Conservation (phyloP, 2,113 vertebrate genomes). For the Cettia cetti region DNA sequence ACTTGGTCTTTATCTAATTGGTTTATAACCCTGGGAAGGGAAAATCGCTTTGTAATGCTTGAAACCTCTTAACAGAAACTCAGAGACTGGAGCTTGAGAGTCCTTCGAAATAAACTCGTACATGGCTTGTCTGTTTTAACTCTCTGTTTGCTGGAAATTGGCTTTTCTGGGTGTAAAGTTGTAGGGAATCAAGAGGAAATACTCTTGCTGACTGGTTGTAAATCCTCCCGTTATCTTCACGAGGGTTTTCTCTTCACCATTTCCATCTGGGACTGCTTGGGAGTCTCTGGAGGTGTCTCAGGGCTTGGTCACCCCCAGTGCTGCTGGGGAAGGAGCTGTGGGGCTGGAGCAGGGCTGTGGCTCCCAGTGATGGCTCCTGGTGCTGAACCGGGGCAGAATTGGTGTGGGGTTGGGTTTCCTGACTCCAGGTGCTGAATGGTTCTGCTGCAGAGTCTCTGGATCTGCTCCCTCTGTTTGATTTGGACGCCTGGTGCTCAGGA, state of each 20-base stretch:
- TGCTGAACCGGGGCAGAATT: background rate
- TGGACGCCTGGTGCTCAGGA: background rate
- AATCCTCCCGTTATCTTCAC: background rate
- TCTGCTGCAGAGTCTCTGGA: background rate
- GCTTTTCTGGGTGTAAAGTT: background rate
- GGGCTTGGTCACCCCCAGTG: rapidly evolving
- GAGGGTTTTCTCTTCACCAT: rapidly evolving
- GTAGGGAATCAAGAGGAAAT: background rate
- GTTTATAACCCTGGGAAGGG: slow-evolving; percentile 50
- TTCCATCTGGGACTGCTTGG: background rate
- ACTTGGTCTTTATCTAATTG: slow-evolving; percentile 60
- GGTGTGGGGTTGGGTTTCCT: background rate
- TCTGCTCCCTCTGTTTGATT: background rate
- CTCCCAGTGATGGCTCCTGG: background rate
- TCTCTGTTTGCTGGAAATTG: background rate
- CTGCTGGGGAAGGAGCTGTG: rapidly evolving
- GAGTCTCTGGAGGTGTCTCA: background rate
- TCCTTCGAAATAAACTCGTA: background rate
- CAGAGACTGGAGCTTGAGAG: background rate
- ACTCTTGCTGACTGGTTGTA: rapidly evolving
- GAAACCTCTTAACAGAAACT: slow-evolving; percentile 24
- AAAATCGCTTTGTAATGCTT: slow-evolving; percentile 34
- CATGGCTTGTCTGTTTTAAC: background rate
- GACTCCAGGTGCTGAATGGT: background rate
- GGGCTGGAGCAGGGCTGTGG: background rate